Conservation (phyloP, 2,797 vertebrate species). For the Scyliorhinus canicula region DNA sequence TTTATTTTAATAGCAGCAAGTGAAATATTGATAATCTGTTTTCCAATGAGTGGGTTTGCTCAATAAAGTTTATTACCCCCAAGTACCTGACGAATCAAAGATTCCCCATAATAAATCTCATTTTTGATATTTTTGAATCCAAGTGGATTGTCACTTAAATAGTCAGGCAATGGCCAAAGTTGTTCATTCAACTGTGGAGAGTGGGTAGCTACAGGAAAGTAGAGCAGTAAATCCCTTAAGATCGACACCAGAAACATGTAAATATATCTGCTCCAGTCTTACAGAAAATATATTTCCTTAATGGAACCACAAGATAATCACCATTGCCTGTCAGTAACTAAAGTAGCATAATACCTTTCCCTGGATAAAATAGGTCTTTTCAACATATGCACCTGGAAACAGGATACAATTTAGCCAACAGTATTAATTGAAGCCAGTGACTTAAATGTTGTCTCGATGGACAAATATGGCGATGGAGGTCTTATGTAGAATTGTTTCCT, state of each 20-base stretch:
- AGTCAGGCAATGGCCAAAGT: neutral
- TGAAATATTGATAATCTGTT: neutral
- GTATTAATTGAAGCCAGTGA: neutral
- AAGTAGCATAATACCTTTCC: neutral
- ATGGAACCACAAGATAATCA: neutral
- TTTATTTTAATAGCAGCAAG: neutral
- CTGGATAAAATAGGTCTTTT: neutral
- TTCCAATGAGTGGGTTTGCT: neutral
- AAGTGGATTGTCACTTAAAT: neutral
- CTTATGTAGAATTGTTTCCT: too few species aligned
- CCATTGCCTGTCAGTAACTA: neutral
- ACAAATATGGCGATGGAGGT: too few species aligned
- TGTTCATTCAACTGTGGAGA: neutral
- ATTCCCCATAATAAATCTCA: neutral
- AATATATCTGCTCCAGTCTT: neutral
- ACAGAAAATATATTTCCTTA: neutral
- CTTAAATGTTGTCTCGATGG: neutral
- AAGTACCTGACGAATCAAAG: neutral
- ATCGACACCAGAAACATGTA: neutral
- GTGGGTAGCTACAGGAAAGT: neutral
- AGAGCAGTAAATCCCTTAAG: neutral
- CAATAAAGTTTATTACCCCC: neutral
- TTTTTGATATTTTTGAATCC: neutral
- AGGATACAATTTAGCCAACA: neutral
- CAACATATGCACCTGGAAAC: neutral